phyloP scores from a whole-genome alignment of 2,113 vertebrate species.

The Callorhinus ursinus region DNA sequence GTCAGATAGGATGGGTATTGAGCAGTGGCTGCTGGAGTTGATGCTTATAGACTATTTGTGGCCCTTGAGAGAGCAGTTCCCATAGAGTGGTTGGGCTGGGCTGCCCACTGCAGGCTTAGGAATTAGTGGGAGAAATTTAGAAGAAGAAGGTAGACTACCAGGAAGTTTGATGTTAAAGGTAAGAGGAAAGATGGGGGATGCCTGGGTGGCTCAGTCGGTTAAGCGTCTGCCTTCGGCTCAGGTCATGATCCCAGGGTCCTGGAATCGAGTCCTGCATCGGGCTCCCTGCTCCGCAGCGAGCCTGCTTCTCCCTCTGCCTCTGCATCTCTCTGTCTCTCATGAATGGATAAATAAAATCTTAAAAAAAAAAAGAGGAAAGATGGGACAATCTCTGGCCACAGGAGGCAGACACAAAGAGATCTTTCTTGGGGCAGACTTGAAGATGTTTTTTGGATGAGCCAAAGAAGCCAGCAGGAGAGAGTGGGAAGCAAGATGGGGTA shows the following conservation, averaged over 20 bases:
- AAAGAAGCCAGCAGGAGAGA: background rate
- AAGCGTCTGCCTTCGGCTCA: too few species aligned
- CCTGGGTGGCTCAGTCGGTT: too few species aligned
- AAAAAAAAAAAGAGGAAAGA: background rate
- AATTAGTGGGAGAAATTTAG: background rate
- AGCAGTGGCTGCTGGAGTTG: background rate
- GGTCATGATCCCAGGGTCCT: too few species aligned
- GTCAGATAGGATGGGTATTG: background rate
- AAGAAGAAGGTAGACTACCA: background rate
- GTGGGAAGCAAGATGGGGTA: background rate
- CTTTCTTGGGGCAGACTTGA: background rate
- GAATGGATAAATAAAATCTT: too few species aligned
- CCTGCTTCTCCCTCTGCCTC: too few species aligned
- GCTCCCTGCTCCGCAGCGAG: too few species aligned
- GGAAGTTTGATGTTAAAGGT: background rate
- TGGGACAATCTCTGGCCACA: background rate
- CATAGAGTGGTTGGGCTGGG: background rate
- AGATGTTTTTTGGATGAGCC: background rate
- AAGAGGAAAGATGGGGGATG: background rate
- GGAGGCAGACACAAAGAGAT: background rate
- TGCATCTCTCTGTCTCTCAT: too few species aligned
- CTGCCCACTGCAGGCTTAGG: background rate
- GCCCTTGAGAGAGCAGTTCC: background rate
- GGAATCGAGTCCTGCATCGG: too few species aligned
- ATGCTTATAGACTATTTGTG: background rate